These are phyloP conservation scores for Phalacrocorax carbo DNA, from an alignment of 2,113 vertebrate species.

Conservation along the genomic window DNA sequence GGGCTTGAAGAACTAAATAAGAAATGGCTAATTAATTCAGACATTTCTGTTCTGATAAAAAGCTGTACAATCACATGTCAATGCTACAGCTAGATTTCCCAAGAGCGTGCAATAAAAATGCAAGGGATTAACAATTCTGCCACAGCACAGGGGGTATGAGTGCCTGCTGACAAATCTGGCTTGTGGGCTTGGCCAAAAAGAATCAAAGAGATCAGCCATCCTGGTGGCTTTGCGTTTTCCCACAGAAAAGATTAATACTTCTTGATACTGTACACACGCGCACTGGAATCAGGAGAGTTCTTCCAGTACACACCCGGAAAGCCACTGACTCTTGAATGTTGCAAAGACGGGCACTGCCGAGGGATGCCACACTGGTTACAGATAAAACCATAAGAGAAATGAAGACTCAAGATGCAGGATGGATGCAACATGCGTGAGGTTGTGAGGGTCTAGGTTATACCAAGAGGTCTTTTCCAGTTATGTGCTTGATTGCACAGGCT, in stretches of 20 bases:
- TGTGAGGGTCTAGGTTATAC: background rate
- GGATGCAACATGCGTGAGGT: background rate
- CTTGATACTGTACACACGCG: background rate
- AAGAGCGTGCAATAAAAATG: background rate
- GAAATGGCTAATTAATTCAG: conserved; percentile 66
- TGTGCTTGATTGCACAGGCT: background rate
- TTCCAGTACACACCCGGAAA: background rate
- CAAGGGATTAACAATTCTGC: background rate
- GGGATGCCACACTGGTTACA: background rate
- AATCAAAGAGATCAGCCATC: background rate
- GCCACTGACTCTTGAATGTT: background rate
- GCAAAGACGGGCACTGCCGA: background rate
- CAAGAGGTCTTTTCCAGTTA: background rate
- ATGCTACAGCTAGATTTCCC: background rate
- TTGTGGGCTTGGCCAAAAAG: background rate
- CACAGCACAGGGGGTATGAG: background rate
- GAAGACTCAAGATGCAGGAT: background rate
- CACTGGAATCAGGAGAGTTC: background rate
- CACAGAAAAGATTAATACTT: background rate
- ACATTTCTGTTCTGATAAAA: background rate
- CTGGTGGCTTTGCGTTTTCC: background rate
- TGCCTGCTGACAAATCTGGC: background rate
- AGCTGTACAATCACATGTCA: background rate
- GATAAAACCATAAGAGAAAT: background rate
- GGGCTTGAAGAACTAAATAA: conserved; percentile 85